Conservation (phyloP, 2,113 vertebrate genomes). For the Platanista minor region DNA sequence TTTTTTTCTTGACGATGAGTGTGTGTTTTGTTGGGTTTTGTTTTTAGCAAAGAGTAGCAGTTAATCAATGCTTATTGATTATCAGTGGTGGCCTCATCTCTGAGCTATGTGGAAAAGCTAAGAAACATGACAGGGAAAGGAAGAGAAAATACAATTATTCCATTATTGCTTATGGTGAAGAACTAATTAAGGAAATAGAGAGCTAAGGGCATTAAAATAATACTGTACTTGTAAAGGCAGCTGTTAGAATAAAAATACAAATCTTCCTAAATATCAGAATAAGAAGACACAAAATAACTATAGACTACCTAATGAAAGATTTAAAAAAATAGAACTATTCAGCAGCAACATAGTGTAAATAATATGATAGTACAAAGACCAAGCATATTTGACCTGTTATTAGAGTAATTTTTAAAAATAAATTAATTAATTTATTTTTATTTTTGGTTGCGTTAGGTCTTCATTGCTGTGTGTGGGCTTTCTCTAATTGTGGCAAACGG, state of each 20-base stretch:
- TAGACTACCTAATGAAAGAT: background rate
- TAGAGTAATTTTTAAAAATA: background rate
- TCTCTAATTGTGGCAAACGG: no score
- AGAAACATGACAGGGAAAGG: background rate
- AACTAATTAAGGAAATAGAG: background rate
- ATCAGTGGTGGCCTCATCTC: background rate
- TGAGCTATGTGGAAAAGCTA: background rate
- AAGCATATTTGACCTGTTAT: background rate
- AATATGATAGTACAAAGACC: background rate
- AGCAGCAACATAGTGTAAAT: background rate
- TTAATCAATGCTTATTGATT: background rate
- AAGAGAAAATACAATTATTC: background rate
- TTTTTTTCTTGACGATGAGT: background rate
- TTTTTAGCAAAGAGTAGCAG: constrained; percentile 16
- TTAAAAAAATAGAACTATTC: background rate
- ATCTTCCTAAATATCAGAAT: background rate
- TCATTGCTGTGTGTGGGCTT: no score
- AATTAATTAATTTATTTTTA: no score
- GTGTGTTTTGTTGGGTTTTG: background rate
- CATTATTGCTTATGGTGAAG: background rate
- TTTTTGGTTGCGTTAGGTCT: no score
- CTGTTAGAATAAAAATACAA: background rate
- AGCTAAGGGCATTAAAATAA: constrained; percentile 1
- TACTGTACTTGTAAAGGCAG: background rate
- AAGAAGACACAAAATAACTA: background rate